Evolutionary conservation across 2,797 vertebrate genomes (phyloP).

Genomic region (Sebastiscus tertius): DNA sequence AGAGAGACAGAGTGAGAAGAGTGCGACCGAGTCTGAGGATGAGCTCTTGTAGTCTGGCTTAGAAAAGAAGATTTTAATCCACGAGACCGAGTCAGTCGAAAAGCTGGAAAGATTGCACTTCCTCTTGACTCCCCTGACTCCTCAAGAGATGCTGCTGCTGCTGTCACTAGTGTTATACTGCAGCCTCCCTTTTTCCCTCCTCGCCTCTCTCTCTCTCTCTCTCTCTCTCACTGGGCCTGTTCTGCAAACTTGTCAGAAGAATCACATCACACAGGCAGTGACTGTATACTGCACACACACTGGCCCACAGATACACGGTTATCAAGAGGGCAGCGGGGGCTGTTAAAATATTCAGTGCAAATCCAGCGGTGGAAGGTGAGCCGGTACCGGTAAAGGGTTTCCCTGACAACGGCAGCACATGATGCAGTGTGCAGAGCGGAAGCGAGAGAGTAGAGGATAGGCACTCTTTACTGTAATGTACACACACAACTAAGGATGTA

Average conservation of each 20-base stretch:
- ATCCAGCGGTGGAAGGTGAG: constrained; percentile 79
- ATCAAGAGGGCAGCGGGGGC: constrained; percentile 28
- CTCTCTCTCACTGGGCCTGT: not conserved
- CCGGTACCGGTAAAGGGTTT: constrained; percentile 80
- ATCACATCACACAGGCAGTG: constrained; percentile 48
- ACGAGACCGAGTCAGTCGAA: constrained; percentile 66
- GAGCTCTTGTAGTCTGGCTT: constrained; percentile 68
- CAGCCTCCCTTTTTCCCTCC: not conserved
- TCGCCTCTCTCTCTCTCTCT: not conserved
- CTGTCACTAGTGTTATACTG: constrained; percentile 8
- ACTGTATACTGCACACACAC: constrained; percentile 2
- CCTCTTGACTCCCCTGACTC: constrained; percentile 39
- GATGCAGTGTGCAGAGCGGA: constrained; percentile 32
- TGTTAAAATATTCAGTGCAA: constrained; percentile 84
- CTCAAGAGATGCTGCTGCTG: constrained; percentile 34
- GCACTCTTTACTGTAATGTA: constrained; percentile 14
- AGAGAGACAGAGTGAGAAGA: constrained; percentile 26
- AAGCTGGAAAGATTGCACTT: constrained; percentile 53
- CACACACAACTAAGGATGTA: not conserved
- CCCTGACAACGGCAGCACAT: constrained; percentile 87
- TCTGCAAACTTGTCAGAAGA: constrained; percentile 55
- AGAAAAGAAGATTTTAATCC: constrained; percentile 75
- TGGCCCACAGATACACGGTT: not conserved
- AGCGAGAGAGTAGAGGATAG: constrained; percentile 9
- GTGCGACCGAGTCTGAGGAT: constrained; percentile 51